Evolutionary conservation across 2,888 invertebrate genomes (phyloP), one percentile per base, ranked within the genome.

Genomic region (Netelia melanura): DNA sequence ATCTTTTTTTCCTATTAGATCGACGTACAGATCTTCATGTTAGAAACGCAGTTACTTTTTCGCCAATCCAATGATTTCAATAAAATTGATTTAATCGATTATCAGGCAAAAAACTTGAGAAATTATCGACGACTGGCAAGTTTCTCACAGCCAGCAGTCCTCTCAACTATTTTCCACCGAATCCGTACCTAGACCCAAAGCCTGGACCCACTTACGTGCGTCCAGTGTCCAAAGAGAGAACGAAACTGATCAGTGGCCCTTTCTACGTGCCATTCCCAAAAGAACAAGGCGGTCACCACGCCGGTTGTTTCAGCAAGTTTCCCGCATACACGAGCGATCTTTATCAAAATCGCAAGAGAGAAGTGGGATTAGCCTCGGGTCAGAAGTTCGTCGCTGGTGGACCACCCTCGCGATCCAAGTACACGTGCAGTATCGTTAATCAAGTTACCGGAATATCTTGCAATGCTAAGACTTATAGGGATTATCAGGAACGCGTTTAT

Each of bases 261-360:
- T 88, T 91, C 85, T 90, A 89, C 79, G 86, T 90, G n/a, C 89
- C 89, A 8, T 93, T 91, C 25, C 92, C 91, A 8, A 91, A 91
- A 76, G 86, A 93, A 88, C 90, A 90, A 25, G 93, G 93, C 2
- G 94, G 94, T 43, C 92, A 90, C 81, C 92, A 94, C 77, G 93
- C 89, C 9, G 94, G 94, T 6, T 92, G 94, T 80, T 94, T 94
- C 86, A 84, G 87, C 61, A 91, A 91, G 86, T 94, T 91, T 83
- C 94, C 94, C 0, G 81, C 77, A 52, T 91, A 93, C 84, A 83
- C 86, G 38, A 86, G 87, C 58, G 89, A 90, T 8, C 91, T 90
- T 44, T 91, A 91, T 71, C 71, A 78, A 30, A 79, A 79, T 52
- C 30, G 61, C 52, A 70, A 58, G 61, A 54, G 38, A 23, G 9